Evolutionary conservation across 1,140 invertebrate species (phyloP), one percentile per base, ranked within the genome.

Genomic region (Plectrocnemia conspersa): DNA sequence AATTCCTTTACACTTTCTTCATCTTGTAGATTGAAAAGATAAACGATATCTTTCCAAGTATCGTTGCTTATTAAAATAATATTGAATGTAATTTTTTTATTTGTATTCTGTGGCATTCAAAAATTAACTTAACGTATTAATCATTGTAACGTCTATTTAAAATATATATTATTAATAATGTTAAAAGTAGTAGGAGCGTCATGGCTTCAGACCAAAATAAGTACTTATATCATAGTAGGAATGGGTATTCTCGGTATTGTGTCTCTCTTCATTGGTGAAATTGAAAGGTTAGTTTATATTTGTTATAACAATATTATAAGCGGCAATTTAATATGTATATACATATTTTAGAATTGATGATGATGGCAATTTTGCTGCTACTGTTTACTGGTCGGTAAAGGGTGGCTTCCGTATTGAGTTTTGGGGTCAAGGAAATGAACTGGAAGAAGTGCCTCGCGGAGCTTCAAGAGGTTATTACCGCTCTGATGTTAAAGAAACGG

Each of bases 161-260:
- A 9, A 7, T 35, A 32, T 18, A 46, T 46, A 46, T 18, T 38
- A 40, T 32, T 25, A 6, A 50, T 70, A 66, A 85, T 86, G 78
- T 71, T 86, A 67, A 87, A 88, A 78, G 84, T 86, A 48, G 82
- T 88, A 44, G 85, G 85, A 62, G 85, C 85, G 66, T 86, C 84
- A 49, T 86, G 83, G 84, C 75, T 83, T 55, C 83, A 86, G 68
- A 86, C 84, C 22, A 82, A 83, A 66, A 79, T 86, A 62, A 82
- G 82, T 59, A 82, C 82, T 13, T 84, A 83, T 63, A 80, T 86
- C 54, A 73, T 87, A 22, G 76, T 80, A 22, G 75, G 81, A 59
- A 78, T 85, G 56, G 80, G 78, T 45, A 65, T 84, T 21, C 68
- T 87, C 19, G 82, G 82, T 32, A 80, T 86, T 32, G 73, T 84